A percentile compares a stretch with the other conserved stretches of the same genome.
These are phyloP conservation scores for Ganaspis sp. DNA, from an alignment of 1,140 invertebrate genomes.

Conservation along the genomic window DNA sequence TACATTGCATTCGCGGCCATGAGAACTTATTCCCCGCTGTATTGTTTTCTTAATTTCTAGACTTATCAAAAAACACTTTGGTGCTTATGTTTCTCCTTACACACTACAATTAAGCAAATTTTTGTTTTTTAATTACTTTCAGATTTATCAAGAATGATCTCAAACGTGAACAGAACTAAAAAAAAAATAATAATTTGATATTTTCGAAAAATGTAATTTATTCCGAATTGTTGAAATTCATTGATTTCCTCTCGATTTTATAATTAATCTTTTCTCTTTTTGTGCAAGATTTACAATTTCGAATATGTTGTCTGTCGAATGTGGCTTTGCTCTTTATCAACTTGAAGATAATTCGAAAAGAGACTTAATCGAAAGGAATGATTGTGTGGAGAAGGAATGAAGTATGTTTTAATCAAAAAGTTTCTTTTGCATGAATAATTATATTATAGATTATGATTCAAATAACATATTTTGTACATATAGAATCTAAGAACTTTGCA, in stretches of 20 bases:
- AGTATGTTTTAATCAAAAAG: background rate
- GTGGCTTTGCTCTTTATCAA: background rate
- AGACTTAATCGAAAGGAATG: background rate
- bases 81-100: background rate
- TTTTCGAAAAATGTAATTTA: no score
- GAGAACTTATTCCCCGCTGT: background rate
- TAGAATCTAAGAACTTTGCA: conserved; percentile 3
- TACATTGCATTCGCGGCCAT: background rate
- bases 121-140: no score
- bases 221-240: no score
- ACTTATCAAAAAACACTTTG: conserved; percentile 1
- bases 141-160: background rate
- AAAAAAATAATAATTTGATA: no score
- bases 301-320: no score
- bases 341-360: background rate
- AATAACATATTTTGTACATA: conserved; percentile 1
- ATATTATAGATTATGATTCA: conserved; percentile 14
- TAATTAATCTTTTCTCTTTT: no score
- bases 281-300: no score
- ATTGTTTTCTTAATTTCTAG: background rate
- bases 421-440: background rate
- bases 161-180: background rate
- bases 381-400: background rate
- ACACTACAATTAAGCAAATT: background rate
- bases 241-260: no score